Base-by-base conservation (phyloP, 2,888 invertebrate genomes). In the Aproaerema taeniolella region DNA sequence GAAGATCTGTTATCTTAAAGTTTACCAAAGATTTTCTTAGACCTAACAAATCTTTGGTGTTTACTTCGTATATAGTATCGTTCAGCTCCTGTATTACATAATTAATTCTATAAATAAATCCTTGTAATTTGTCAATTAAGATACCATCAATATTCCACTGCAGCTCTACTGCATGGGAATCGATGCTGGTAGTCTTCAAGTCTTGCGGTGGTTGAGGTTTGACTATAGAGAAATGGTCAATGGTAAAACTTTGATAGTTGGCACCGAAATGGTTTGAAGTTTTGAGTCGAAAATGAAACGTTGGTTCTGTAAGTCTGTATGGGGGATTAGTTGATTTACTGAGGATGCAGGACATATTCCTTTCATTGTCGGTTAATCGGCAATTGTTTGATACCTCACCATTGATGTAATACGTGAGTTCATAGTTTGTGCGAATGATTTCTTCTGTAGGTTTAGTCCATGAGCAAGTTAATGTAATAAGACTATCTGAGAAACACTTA, bases 391-490 rank as follows among this genome's bases (percentile, higher is more conserved):
- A 55, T 69, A 1, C 89, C 91, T 88, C 30, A 8, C 36, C 17
- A 10, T 11, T 16, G 9, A 28, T 10, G 1, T 10, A 9, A 16
- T 36, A 16, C 14, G 8, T 9, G 15, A 36, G 8, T 28, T 36
- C 8, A 13, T 36, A 36, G 2, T 29, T 16, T 1, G 30, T 30
- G 3, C 5, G n/a, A 12, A 16, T 16, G 17, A 8, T 10, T 11
- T 36, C 36, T 8, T 14, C 13, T 2, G 14, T 25, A 4, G 36
- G 36, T 11, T 83, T 77, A 0, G 80, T 88, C 90, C 93, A 94
- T 1, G 88, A 81, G 59, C 93, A 94, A 1, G 86, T 89, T 53
- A 94, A 74, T 56, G 88, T 89, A 37, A 89, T 85, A 87, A 90
- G 92, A 61, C 93, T 91, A 42, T 86, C 69, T 12, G 91, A 89